These are phyloP conservation scores for Zaprionus ghesquierei DNA, from an alignment of 1,140 invertebrate species.

Conservation along the genomic window DNA sequence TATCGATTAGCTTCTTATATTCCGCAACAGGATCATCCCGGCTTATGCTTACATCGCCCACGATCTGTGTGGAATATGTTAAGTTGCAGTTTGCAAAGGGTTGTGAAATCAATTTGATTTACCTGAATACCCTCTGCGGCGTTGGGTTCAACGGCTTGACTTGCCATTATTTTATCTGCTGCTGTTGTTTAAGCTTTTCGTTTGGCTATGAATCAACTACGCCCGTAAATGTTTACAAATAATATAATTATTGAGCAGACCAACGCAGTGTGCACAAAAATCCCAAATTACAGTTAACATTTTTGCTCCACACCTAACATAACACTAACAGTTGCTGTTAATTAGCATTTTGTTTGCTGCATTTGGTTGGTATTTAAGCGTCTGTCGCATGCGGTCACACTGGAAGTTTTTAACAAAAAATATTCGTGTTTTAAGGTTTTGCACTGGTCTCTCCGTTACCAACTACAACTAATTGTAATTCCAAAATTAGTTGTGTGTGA, in stretches of 20 bases:
- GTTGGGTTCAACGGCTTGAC: slow-evolving; percentile 23
- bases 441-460: slow-evolving; percentile 7
- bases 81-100: neutral
- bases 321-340: neutral
- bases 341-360: neutral
- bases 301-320: slow-evolving; percentile 16
- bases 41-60: slow-evolving; percentile 29
- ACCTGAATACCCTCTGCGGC: slow-evolving; percentile 22
- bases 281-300: neutral
- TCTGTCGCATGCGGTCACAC: neutral
- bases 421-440: slow-evolving; percentile 32
- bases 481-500: slow-evolving; percentile 12
- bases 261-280: neutral
- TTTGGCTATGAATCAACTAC: slow-evolving; percentile 43
- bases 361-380: neutral
- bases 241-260: neutral
- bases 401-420: slow-evolving; percentile 25
- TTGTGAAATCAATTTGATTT: neutral
- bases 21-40: slow-evolving; percentile 44
- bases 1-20: slow-evolving; percentile 50
- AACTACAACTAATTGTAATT: slow-evolving; percentile 9
- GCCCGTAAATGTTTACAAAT: neutral
- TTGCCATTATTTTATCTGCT: slow-evolving; percentile 33
- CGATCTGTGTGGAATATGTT: neutral
- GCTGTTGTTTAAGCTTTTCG: slow-evolving; percentile 39